A percentile compares a stretch with the other conserved stretches of the same genome.
These are phyloP conservation scores for Sylvilagus bachmani DNA, from an alignment of 2,113 vertebrate genomes.

Conservation along the genomic window DNA sequence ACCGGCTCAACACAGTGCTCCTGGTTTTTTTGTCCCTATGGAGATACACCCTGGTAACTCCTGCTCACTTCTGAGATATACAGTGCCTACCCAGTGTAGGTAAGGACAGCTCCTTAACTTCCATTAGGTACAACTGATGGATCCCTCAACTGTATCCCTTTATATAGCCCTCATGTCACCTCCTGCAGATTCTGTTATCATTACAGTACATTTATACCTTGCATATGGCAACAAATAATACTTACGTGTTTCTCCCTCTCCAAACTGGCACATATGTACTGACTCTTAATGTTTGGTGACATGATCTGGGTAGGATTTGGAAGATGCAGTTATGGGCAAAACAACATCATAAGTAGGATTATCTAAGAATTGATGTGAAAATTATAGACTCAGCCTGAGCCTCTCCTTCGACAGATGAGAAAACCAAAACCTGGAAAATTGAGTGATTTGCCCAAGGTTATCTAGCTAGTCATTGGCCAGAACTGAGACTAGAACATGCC, in stretches of 20 bases:
- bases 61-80: background rate
- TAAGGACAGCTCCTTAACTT: background rate
- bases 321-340: constrained; percentile 18
- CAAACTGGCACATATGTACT: background rate
- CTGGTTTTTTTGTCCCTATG: background rate
- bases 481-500: background rate
- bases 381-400: background rate
- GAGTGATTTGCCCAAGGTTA: background rate
- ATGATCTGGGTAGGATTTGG: constrained; percentile 21
- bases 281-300: background rate
- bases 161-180: background rate
- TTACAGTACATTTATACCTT: background rate
- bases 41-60: background rate
- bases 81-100: background rate
- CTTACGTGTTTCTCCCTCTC: background rate
- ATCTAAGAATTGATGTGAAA: constrained; percentile 15
- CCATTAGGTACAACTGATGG: background rate
- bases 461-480: background rate
- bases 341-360: background rate
- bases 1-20: background rate
- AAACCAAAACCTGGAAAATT: constrained; percentile 10
- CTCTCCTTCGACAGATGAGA: background rate
- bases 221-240: background rate
- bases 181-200: background rate
- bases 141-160: background rate